Percentiles rank a stretch among this genome's conserved stretches.
These are phyloP conservation scores for Syngnathus floridae DNA, from an alignment of 2,113 vertebrate species.

Conservation along the genomic window DNA sequence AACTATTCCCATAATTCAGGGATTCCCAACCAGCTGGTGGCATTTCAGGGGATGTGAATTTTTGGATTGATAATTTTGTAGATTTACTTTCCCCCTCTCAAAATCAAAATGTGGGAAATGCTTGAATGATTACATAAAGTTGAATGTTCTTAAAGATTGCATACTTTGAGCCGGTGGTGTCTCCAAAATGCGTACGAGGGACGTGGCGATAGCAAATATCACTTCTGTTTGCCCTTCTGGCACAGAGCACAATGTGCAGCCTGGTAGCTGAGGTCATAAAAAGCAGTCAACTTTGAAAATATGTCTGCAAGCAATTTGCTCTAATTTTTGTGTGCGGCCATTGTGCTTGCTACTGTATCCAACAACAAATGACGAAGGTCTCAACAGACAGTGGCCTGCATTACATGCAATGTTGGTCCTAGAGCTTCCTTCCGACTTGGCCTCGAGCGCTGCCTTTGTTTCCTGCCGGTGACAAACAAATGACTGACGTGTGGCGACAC, in stretches of 20 bases:
- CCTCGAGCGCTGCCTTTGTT: conserved; percentile 10
- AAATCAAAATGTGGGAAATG: not conserved
- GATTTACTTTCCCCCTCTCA: not conserved
- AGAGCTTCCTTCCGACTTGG: conserved; percentile 13
- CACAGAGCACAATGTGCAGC: not conserved
- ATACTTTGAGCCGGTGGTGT: not conserved
- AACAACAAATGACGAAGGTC: not conserved
- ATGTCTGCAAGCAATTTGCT: conserved; percentile 12
- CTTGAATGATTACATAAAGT: not conserved
- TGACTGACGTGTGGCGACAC: conserved; percentile 52
- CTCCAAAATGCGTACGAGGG: not conserved
- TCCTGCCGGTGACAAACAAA: conserved; percentile 25
- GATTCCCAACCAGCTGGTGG: not conserved
- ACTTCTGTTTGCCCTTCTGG: not conserved
- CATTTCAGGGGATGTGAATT: not conserved
- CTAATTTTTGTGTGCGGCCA: not conserved
- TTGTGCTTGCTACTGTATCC: not conserved
- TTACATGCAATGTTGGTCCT: conserved; percentile 2
- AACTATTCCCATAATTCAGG: not conserved
- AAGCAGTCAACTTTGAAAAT: conserved; percentile 18
- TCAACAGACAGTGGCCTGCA: not conserved
- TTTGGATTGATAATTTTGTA: not conserved
- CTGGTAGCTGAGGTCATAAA: not conserved
- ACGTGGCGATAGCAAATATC: not conserved
- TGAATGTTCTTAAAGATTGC: not conserved